phyloP scores from a whole-genome alignment of 2,888 invertebrate species.

The Napeogenes sylphis region DNA sequence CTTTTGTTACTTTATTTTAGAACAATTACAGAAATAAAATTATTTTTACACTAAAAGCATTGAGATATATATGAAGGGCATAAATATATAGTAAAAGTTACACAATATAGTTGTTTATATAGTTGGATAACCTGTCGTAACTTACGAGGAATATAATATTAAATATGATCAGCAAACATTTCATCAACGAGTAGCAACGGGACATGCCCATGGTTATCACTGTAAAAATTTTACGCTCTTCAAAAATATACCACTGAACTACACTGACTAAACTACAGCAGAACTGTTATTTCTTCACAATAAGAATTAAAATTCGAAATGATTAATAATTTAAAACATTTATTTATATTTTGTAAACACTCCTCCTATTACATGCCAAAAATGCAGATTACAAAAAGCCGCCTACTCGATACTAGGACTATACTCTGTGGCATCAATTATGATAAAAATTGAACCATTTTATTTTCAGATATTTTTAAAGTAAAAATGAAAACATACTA shows the following conservation, averaged over 20 bases:
- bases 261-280: not conserved
- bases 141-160: constrained; percentile 87
- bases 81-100: too few relatives aligned
- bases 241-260: not conserved
- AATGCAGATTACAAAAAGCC: not conserved
- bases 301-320: not conserved
- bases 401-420: not conserved
- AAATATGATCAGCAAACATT: constrained; percentile 83
- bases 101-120: too few relatives aligned
- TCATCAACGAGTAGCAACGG: constrained; percentile 83
- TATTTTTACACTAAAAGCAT: too few relatives aligned
- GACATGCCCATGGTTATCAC: constrained; percentile 79
- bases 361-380: constrained; percentile 12
- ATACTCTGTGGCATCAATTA: not conserved
- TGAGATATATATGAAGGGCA: too few relatives aligned
- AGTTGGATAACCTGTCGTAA: not conserved
- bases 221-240: not conserved
- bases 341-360: constrained; percentile 28
- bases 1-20: too few relatives aligned
- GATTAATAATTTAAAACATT: constrained; percentile 5
- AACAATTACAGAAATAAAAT: too few relatives aligned
- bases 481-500: too few relatives aligned
- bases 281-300: not conserved
- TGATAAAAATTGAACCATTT: too few relatives aligned
- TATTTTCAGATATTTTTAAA: too few relatives aligned